Conservation (phyloP, 2,888 invertebrate genomes). For the Eucera pruinosa region DNA sequence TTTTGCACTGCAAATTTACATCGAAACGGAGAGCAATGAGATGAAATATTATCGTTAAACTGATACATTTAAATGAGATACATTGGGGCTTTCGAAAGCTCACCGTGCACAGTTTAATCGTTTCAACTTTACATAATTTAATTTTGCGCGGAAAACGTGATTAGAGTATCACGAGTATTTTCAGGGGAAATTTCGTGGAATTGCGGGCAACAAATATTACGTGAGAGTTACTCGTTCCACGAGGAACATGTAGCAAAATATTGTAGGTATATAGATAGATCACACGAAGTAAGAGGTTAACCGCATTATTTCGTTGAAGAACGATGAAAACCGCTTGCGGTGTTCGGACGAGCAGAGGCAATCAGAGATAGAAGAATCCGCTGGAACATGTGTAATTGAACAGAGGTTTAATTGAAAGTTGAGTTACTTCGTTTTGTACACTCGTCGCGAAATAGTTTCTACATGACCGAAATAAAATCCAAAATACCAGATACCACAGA, state of each 20-base stretch:
- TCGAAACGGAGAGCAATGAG: background rate
- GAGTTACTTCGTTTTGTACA: conserved; percentile 64
- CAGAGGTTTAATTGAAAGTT: conserved; percentile 78
- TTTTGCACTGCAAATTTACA: background rate
- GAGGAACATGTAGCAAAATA: background rate
- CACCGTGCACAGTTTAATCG: conserved; percentile 14
- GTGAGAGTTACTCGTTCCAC: background rate
- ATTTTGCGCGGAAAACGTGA: conserved; percentile 8
- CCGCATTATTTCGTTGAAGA: conserved; percentile 67
- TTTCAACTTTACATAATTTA: conserved; percentile 7
- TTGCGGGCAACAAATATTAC: conserved; percentile 17
- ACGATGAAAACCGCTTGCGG: conserved; percentile 49
- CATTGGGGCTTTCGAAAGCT: background rate
- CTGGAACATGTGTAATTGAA: conserved; percentile 74
- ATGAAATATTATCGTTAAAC: conserved; percentile 1
- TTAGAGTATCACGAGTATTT: conserved; percentile 4
- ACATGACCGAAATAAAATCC: conserved; percentile 46
- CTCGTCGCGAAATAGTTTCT: too few relatives aligned
- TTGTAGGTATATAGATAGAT: conserved; percentile 18
- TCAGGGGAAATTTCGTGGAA: background rate
- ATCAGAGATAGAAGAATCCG: conserved; percentile 37
- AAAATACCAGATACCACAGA: conserved; percentile 13
- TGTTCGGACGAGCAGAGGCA: conserved; percentile 36
- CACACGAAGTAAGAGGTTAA: conserved; percentile 44
- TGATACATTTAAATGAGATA: background rate